A percentile compares a stretch with the other conserved stretches of the same genome.
These are phyloP conservation scores for Phaedon cochleariae DNA, from an alignment of 2,888 invertebrate genomes.

Conservation along the genomic window DNA sequence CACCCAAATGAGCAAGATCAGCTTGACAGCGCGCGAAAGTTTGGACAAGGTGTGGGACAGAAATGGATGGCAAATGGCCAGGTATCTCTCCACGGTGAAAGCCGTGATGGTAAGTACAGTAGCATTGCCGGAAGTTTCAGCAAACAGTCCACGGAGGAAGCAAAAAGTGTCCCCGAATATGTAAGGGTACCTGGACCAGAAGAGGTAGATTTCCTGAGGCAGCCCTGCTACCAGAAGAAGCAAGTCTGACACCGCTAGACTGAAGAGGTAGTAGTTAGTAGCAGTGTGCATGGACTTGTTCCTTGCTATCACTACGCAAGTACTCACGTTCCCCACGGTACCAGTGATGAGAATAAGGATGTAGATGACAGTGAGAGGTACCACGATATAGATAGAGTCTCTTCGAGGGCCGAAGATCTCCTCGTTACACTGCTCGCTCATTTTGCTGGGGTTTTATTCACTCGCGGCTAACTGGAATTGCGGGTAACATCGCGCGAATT, in stretches of 20 bases:
- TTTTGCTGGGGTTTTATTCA: neutral
- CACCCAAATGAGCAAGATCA: conserved; percentile 84
- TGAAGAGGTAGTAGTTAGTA: conserved; percentile 85
- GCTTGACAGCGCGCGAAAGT: conserved; percentile 81
- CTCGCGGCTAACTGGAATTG: neutral
- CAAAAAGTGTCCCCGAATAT: conserved; percentile 83
- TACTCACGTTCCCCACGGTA: conserved; percentile 81
- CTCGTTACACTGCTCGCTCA: conserved; percentile 34
- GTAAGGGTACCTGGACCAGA: conserved; percentile 81
- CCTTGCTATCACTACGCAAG: conserved; percentile 83
- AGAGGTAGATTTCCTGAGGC: conserved; percentile 82
- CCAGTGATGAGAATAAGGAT: conserved; percentile 81
- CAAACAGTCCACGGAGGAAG: conserved; percentile 77
- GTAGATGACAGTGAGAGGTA: conserved; percentile 81
- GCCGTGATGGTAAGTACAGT: conserved; percentile 75
- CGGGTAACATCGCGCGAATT: neutral
- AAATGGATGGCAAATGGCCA: conserved; percentile 77
- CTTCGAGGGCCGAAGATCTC: conserved; percentile 44
- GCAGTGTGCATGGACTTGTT: conserved; percentile 87
- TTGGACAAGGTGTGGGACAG: conserved; percentile 86
- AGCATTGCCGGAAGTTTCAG: conserved; percentile 83
- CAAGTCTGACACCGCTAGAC: conserved; percentile 84
- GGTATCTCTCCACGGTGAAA: conserved; percentile 76
- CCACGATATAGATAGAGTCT: conserved; percentile 59
- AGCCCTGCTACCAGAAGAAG: conserved; percentile 80